Evolutionary conservation across 2,888 invertebrate genomes (phyloP), one percentile per base, ranked within the genome.

Genomic region (Orchesellides sinensis): DNA sequence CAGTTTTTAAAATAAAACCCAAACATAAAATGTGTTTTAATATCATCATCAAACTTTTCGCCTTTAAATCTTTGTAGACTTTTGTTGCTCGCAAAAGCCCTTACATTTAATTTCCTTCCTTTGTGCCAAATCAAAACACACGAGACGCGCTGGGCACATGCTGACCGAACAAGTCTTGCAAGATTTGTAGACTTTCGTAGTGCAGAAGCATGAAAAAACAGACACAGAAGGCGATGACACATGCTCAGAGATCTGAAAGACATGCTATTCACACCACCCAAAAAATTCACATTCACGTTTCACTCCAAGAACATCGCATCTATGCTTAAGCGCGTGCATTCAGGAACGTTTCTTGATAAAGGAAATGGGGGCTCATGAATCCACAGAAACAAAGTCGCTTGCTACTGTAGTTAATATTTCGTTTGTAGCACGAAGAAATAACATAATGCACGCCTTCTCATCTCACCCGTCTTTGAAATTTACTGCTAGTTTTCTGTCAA

Each of bases 151-250:
- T 27, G 25, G 54, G 75, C 75, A 75, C 75, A 75, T 75, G 75
- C 65, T 65, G 29, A 61, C 65, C 40, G n/a, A 45, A 61, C 66
- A 65, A 66, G 66, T 66, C 17, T 75, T 47, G n/a, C 32, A 54
- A 23, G 6, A 23, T n/a, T 47, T 21, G 32, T 19, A 17, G 19
- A 32, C n/a, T 35, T 4, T 40, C 56, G 25, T 72, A 63, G n/a
- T 35, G 65, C 19, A 49, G 25, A 65, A 35, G 65, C 65, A 65
- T 35, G 65, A 65, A 74, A 65, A 23, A 27, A n/a, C n/a, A 65
- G 27, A 17, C 45, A 40, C 19, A 65, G 54, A 40, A 35, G 65
- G 65, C 74, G 74, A 49, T 65, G 74, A 65, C 74, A 74, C 74
- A 74, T 74, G 65, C 40, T 73, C 32, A 56, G 35, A 27, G 32